Evolutionary conservation across 2,113 vertebrate genomes (phyloP).

Genomic region (Myiozetetes cayanensis): DNA sequence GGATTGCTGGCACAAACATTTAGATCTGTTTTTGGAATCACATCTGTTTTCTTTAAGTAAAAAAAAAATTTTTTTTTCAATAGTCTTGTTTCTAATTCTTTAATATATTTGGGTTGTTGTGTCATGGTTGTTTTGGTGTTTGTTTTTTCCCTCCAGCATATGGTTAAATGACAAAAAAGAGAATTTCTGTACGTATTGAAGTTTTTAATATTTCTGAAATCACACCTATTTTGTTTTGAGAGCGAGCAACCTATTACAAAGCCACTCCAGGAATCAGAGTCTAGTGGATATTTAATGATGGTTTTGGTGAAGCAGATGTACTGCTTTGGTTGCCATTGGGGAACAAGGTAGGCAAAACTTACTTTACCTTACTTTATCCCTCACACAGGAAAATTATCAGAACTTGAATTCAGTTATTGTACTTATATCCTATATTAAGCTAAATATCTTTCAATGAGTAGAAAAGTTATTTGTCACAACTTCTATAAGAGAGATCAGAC

Average conservation of each 20-base stretch:
- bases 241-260: not conserved
- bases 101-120: not conserved
- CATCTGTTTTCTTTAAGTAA: not conserved
- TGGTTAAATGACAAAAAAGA: not conserved
- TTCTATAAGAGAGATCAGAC: not conserved
- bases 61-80: rapidly evolving
- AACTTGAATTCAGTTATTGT: not conserved
- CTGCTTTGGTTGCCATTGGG: not conserved
- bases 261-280: not conserved
- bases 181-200: not conserved
- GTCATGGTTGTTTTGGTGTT: not conserved
- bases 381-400: not conserved
- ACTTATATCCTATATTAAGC: not conserved
- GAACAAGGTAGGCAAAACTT: not conserved
- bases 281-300: not conserved
- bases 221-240: not conserved
- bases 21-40: not conserved
- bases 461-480: not conserved
- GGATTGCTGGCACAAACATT: not conserved
- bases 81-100: not conserved
- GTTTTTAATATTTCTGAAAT: not conserved
- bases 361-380: not conserved
- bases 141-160: not conserved
- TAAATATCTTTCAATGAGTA: not conserved
- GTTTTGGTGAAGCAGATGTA: not conserved